Conservation (phyloP, 2,113 vertebrate species). For the Cranoglanis bouderius region DNA sequence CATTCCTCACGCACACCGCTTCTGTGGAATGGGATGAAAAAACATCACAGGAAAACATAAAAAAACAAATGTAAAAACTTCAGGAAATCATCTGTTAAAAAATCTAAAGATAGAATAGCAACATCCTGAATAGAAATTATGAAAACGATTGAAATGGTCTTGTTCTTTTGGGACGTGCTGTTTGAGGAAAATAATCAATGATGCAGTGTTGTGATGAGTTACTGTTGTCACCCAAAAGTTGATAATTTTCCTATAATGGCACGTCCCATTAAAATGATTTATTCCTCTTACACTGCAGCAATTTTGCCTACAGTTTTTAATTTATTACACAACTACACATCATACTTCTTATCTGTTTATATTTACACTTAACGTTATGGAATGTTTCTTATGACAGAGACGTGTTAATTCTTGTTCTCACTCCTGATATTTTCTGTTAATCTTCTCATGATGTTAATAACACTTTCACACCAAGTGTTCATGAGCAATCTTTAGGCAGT, state of each 20-base stretch:
- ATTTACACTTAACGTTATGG: not conserved
- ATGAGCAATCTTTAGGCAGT: not conserved
- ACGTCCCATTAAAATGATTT: not conserved
- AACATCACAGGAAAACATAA: not conserved
- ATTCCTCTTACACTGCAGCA: not conserved
- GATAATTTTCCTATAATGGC: not conserved
- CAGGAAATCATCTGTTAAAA: not conserved
- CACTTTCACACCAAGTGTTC: not conserved
- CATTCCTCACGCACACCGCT: not conserved
- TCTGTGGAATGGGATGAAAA: not conserved
- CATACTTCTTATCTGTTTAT: not conserved
- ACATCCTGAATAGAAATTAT: not conserved
- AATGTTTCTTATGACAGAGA: not conserved
- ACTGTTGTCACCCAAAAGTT: too few species aligned
- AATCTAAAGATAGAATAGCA: not conserved
- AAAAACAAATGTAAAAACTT: not conserved
- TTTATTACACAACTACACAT: not conserved
- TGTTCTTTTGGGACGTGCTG: not conserved
- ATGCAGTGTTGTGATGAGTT: not conserved
- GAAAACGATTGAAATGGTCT: not conserved
- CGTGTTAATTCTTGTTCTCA: not conserved
- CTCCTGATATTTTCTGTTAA: not conserved
- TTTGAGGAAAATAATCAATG: not conserved
- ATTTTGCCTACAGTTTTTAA: not conserved
- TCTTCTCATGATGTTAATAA: not conserved